phyloP scores from a whole-genome alignment of 2,797 vertebrate genomes.

The Geotrypetes seraphini region DNA sequence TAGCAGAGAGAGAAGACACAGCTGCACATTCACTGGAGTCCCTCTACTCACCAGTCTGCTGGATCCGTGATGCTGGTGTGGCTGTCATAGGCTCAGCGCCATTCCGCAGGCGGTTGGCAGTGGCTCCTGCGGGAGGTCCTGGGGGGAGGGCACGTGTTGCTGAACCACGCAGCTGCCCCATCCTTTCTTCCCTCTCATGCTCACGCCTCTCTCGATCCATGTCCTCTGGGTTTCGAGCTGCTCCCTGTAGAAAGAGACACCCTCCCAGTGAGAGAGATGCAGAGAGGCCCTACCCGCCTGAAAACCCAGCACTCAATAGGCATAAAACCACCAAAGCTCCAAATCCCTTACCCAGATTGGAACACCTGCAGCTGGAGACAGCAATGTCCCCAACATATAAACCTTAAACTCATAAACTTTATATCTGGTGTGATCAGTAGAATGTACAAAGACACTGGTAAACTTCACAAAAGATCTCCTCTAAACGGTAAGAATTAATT shows the following conservation, averaged over 20 bases:
- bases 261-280: neutral
- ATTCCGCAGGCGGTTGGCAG: conserved; percentile 77
- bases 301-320: neutral
- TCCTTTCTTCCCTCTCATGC: conserved; percentile 79
- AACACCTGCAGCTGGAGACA: no score
- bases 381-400: no score
- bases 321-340: neutral
- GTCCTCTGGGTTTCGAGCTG: conserved; percentile 83
- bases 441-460: no score
- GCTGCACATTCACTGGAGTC: neutral
- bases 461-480: no score
- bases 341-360: no score
- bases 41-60: conserved; percentile 73
- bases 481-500: no score
- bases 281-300: neutral
- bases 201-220: conserved; percentile 83
- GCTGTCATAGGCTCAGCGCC: conserved; percentile 80
- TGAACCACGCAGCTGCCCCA: conserved; percentile 73
- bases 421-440: no score
- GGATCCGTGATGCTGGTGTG: conserved; percentile 80
- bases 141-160: conserved; percentile 74
- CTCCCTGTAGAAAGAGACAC: conserved; percentile 58
- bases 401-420: neutral
- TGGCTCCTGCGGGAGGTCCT: conserved; percentile 68
- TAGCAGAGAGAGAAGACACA: neutral